A percentile compares a stretch with the other conserved stretches of the same genome.
These are phyloP conservation scores for Drosophila sucinea DNA, from an alignment of 1,140 invertebrate species.

Conservation along the genomic window DNA sequence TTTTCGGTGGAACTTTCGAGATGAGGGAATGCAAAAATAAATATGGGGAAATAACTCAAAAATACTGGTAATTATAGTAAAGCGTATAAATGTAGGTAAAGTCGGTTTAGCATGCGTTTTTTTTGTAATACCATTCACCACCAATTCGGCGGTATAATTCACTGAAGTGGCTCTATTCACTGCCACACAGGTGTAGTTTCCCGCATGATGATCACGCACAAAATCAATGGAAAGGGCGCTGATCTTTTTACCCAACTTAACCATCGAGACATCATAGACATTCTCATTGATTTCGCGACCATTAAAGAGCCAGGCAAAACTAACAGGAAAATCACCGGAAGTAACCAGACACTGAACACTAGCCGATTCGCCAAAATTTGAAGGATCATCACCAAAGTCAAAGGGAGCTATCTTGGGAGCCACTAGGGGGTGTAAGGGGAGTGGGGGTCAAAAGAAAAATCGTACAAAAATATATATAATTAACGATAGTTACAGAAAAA, in stretches of 20 bases:
- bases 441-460: conserved; percentile 41
- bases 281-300: conserved; percentile 84
- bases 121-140: conserved; percentile 85
- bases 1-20: conserved; percentile 87
- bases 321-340: conserved; percentile 90
- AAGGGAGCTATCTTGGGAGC: conserved; percentile 88
- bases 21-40: conserved; percentile 14
- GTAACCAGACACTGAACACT: conserved; percentile 89
- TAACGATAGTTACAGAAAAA: neutral
- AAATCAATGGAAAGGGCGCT: conserved; percentile 88
- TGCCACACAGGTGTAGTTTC: conserved; percentile 89
- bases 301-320: conserved; percentile 86
- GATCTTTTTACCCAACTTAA: conserved; percentile 80
- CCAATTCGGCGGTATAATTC: conserved; percentile 87
- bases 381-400: conserved; percentile 86
- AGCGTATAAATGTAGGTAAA: neutral
- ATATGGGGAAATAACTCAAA: conserved; percentile 10
- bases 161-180: conserved; percentile 89
- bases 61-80: neutral
- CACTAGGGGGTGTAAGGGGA: conserved; percentile 84
- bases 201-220: conserved; percentile 86
- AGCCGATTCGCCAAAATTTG: conserved; percentile 88
- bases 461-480: conserved; percentile 29
- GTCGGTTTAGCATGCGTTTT: neutral
- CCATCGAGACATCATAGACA: conserved; percentile 84